Evolutionary conservation across 2,113 vertebrate genomes (phyloP).

Genomic region (Pantherophis guttatus): DNA sequence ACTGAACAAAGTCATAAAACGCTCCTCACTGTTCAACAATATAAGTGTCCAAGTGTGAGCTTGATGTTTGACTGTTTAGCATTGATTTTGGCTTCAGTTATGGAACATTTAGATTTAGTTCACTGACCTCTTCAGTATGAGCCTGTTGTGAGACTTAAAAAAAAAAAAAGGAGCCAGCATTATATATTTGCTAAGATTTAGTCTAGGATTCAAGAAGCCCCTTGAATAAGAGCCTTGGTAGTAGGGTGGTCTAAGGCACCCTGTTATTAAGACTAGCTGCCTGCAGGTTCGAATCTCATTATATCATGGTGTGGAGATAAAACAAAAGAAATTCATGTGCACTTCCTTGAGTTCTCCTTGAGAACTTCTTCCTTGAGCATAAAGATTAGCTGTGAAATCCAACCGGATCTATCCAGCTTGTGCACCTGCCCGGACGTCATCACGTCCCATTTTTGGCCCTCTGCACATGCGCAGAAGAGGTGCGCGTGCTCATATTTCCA

Average conservation of each 20-base stretch:
- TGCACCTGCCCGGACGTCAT: too few species aligned
- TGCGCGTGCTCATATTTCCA: too few species aligned
- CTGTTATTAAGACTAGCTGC: too few species aligned
- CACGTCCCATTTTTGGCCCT: too few species aligned
- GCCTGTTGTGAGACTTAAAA: background rate
- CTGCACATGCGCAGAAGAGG: too few species aligned
- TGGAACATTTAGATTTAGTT: background rate
- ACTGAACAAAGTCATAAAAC: conserved; percentile 5
- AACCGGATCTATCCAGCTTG: too few species aligned
- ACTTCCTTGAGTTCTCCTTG: background rate
- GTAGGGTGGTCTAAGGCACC: too few species aligned
- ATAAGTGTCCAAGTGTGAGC: background rate
- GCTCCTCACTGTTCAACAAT: background rate
- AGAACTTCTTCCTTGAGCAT: background rate
- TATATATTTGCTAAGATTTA: background rate
- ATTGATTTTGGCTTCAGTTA: conserved; percentile 9
- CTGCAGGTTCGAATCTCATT: too few species aligned
- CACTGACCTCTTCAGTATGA: background rate
- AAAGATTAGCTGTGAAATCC: background rate
- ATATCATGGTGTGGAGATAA: background rate
- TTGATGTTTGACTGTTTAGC: background rate
- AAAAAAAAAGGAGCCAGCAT: background rate
- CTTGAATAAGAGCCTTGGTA: too few species aligned
- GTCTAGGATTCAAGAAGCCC: too few species aligned
- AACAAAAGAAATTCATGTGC: background rate